Evolutionary conservation across 2,113 vertebrate species (phyloP), one percentile per base, ranked within the genome.

Genomic region (Sceloporus tristichus): DNA sequence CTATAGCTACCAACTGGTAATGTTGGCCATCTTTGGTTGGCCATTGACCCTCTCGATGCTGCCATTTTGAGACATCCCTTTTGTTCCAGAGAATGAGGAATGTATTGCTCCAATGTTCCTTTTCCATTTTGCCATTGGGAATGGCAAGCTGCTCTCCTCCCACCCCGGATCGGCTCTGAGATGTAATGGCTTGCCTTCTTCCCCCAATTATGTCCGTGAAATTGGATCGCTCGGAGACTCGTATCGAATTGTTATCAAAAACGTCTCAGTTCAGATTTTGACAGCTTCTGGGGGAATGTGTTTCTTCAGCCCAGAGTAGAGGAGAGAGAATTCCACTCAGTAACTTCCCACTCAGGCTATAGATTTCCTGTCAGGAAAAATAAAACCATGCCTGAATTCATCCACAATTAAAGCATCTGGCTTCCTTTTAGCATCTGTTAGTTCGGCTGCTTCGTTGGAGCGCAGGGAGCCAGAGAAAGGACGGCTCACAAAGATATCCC

Each of bases 391-490:
- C 83, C 90, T 94, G 71, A 82, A 68, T 93, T 94, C 54, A 94
- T 79, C 84, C 90, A 94, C 95, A 95, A 95, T 96, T 96, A 96
- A 97, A 96, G 95, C 89, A 94, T 92, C 93, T 95, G 94, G 91
- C 87, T 95, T 89, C 88, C 62, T 90, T 95, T 88, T 93, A 89
- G 89, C 93, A 94, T 94, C 92, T 96, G 92, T 95, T 95, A 91
- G 93, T 94, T 95, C 91, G 90, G 93, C 75, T 83, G 92, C 93
- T 95, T 94, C 93, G 92, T 95, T 93, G 91, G 92, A 85, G 27
- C 19, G 59, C 73, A 48, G 23, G 48, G 29, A 13, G 62, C 65
- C 13, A 70, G 85, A 23, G 42, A 79, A 29, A 38, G 71, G 34
- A 93, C 92, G 92, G 86, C 87, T 89, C 83, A 88, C 90, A 89